phyloP scores from a whole-genome alignment of 1,140 invertebrate species.

The Liolophura sinensis region DNA sequence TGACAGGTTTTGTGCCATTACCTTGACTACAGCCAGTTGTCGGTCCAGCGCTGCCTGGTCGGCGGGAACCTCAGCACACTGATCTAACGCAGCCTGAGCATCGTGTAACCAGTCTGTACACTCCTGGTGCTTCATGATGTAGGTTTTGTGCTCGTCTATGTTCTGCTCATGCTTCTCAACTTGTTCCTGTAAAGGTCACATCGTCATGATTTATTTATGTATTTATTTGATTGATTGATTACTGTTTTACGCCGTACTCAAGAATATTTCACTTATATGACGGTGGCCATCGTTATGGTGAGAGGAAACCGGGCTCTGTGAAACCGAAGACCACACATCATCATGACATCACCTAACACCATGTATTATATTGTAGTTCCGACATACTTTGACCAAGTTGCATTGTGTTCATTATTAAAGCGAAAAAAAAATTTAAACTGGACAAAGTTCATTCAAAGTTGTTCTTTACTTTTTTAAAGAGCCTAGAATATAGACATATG shows the following conservation, averaged over 20 bases:
- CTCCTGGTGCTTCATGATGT: constrained; percentile 29
- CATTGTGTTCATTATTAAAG: no score
- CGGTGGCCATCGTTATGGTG: no score
- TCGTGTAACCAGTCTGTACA: constrained; percentile 68
- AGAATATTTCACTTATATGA: no score
- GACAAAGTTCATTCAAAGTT: not conserved
- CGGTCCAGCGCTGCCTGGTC: constrained; percentile 73
- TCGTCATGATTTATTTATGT: no score
- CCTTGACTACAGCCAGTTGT: constrained; percentile 62
- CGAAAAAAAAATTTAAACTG: constrained; percentile 4
- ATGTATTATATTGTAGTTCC: no score
- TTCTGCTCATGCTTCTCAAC: constrained; percentile 46
- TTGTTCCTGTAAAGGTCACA: constrained; percentile 43
- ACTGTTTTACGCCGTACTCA: no score
- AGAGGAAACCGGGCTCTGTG: no score
- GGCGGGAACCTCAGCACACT: constrained; percentile 50
- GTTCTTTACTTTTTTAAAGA: not conserved
- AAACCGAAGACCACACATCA: no score
- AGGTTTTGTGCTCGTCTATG: constrained; percentile 48
- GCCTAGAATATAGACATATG: not conserved
- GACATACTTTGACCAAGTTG: constrained; percentile 1
- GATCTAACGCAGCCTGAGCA: constrained; percentile 67
- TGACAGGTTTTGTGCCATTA: constrained; percentile 30
- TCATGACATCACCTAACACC: no score
- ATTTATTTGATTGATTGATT: no score